These are phyloP conservation scores for Drosophila athabasca DNA, from an alignment of 1,140 invertebrate species.

Conservation along the genomic window DNA sequence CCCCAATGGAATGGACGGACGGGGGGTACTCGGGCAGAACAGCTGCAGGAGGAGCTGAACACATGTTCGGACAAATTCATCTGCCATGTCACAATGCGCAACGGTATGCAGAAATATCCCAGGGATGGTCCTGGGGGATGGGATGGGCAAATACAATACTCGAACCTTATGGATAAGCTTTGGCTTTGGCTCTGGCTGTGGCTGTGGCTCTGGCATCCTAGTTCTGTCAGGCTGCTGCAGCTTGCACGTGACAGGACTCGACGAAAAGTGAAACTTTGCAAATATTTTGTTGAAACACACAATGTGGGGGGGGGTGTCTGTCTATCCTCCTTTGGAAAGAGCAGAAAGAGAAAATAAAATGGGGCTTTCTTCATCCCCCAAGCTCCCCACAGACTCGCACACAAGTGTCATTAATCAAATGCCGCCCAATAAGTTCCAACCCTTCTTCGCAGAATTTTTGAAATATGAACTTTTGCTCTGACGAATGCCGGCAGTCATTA, in stretches of 20 bases:
- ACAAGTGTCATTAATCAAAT: slow-evolving; percentile 78
- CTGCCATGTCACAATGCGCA: slow-evolving; percentile 81
- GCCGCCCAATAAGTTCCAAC: slow-evolving; percentile 72
- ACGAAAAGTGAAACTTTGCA: slow-evolving; percentile 77
- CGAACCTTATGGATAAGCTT: slow-evolving; percentile 8
- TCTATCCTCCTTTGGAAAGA: slow-evolving; percentile 1
- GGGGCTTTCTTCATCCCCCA: slow-evolving; percentile 5
- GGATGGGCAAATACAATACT: too few species aligned
- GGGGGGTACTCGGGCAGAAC: slow-evolving; percentile 20
- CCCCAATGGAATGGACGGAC: slow-evolving; percentile 6
- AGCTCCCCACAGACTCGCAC: not conserved
- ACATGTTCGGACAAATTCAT: slow-evolving; percentile 82
- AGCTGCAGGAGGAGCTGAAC: slow-evolving; percentile 66
- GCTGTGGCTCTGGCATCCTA: slow-evolving; percentile 15
- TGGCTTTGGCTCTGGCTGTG: not conserved
- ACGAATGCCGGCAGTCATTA: slow-evolving; percentile 76
- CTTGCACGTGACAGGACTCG: slow-evolving; percentile 75
- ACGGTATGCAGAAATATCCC: slow-evolving; percentile 74
- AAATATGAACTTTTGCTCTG: slow-evolving; percentile 77
- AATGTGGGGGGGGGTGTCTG: not conserved
- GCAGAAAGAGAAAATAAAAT: slow-evolving; percentile 13
- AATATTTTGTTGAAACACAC: slow-evolving; percentile 60
- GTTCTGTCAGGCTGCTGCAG: slow-evolving; percentile 56
- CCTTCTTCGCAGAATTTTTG: slow-evolving; percentile 68
- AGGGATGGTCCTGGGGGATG: slow-evolving; percentile 20